Base-by-base conservation (phyloP, 2,113 vertebrate genomes). In the Entosphenus tridentatus region DNA sequence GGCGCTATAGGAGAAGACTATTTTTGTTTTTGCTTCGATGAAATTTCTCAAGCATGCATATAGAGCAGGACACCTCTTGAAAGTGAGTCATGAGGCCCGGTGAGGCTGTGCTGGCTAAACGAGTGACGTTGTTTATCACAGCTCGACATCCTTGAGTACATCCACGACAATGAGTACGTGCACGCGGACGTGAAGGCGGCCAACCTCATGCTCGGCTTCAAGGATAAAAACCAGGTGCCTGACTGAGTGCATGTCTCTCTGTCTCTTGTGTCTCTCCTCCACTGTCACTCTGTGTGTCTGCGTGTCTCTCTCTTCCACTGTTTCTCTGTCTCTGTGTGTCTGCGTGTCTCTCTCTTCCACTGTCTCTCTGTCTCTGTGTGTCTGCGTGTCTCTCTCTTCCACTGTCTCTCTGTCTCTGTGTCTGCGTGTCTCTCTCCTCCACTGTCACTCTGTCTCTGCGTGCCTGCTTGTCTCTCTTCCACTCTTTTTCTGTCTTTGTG, bases 111-210 rank as follows among this genome's bases (percentile, higher is more conserved):
- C 39, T 39, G 39, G 39, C 39, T 39, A 39, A 39, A 39, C 39
- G 39, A 39, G 39, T 39, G 39, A 39, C 5, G 39, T 39, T 39
- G 39, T 39, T 39, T 39, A 39, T 39, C 39, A 39, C 6, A 96
- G 92, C 80, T 97, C 75, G 86, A 96, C 73, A 79, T 82, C 70
- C 81, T 97, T 78, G 92, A 97, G 72, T 97, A 88, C 68, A 73
- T 93, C 76, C 92, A 96, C 2, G 88, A 96, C 16, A 87, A 96
- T 18, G 91, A 96, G 75, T 97, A 97, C 21, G 92, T 93, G 11
- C 92, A 97, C 1, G 89, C 85, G 9, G 92, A 97, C 71, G 85
- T 97, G 76, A 97, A 97, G 80, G 89, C 91, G 3, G 87, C 89
- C 57, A 97, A 96, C 76, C 88, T 97, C 67, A 82, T 96, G 65